These are phyloP conservation scores for Leptopilina syphax DNA, from an alignment of 2,888 invertebrate genomes.

Conservation along the genomic window DNA sequence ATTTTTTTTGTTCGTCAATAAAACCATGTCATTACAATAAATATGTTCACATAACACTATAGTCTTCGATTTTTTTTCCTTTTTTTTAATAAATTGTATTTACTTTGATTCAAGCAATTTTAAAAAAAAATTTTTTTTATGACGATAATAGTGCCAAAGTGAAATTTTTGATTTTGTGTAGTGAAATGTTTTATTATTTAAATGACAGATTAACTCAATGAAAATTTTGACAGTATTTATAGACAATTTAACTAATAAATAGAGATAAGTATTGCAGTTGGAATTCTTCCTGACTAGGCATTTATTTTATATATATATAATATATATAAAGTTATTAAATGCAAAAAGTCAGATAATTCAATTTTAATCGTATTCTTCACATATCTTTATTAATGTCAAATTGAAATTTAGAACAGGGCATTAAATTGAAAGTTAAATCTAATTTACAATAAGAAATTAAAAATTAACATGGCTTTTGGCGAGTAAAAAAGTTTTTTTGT, in stretches of 20 bases:
- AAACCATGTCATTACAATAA: slow-evolving; percentile 21
- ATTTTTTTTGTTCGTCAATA: neutral
- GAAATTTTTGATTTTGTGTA: neutral
- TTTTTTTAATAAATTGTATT: neutral
- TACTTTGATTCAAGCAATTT: slow-evolving; percentile 1
- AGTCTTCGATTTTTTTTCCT: neutral
- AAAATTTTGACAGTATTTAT: slow-evolving; percentile 9
- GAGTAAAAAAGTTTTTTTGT: neutral
- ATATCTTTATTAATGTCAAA: neutral
- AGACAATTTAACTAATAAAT: neutral
- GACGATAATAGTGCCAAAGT: neutral
- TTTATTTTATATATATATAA: neutral
- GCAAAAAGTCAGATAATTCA: neutral
- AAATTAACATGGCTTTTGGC: slow-evolving; percentile 18
- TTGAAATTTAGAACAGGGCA: slow-evolving; percentile 1
- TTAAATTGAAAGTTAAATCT: neutral
- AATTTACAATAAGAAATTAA: slow-evolving; percentile 10
- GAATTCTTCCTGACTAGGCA: neutral
- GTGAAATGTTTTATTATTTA: neutral
- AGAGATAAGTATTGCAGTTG: neutral
- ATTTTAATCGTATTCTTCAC: slow-evolving; percentile 1
- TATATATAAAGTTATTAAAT: neutral
- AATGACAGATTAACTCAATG: neutral
- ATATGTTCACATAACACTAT: slow-evolving; percentile 29
- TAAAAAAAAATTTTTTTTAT: neutral